Percentiles rank a stretch among this genome's conserved stretches.
phyloP scores from a whole-genome alignment of 2,888 invertebrate species.

The Hyposoter didymator region DNA sequence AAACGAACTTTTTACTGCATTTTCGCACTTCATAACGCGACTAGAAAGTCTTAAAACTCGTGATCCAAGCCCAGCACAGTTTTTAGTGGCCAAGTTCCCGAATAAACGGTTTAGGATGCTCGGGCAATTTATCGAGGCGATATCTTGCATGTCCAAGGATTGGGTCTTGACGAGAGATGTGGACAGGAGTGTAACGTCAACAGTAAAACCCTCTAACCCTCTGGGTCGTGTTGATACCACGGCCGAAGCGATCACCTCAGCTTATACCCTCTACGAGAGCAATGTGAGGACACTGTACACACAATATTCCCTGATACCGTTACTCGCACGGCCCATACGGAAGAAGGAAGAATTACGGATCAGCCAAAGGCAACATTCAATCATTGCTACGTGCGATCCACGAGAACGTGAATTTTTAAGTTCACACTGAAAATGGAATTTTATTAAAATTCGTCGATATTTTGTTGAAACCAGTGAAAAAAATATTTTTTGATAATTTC shows the following conservation, averaged over 20 bases:
- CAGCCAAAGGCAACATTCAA: conserved; percentile 17
- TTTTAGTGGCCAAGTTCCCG: background rate
- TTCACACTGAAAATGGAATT: no score
- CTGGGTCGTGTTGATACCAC: conserved; percentile 35
- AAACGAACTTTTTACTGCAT: background rate
- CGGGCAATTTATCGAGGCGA: conserved; percentile 2
- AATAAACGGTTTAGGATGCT: background rate
- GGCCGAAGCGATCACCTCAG: conserved; percentile 39
- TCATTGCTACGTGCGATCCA: conserved; percentile 13
- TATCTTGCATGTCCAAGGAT: conserved; percentile 41
- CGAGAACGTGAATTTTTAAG: background rate
- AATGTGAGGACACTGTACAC: conserved; percentile 40
- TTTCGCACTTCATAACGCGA: background rate
- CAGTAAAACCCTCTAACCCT: conserved; percentile 24
- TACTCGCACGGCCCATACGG: background rate
- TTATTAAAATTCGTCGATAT: no score
- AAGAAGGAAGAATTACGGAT: conserved; percentile 14
- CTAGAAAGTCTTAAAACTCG: background rate
- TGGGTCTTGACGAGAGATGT: background rate
- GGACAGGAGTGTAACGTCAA: conserved; percentile 38
- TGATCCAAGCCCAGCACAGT: background rate
- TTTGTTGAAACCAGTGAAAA: no score
- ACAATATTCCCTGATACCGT: conserved; percentile 39
- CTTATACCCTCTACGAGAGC: conserved; percentile 26
- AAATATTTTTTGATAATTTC: no score